Conservation (phyloP, 2,888 invertebrate species). For the Carterocephalus palaemon region DNA sequence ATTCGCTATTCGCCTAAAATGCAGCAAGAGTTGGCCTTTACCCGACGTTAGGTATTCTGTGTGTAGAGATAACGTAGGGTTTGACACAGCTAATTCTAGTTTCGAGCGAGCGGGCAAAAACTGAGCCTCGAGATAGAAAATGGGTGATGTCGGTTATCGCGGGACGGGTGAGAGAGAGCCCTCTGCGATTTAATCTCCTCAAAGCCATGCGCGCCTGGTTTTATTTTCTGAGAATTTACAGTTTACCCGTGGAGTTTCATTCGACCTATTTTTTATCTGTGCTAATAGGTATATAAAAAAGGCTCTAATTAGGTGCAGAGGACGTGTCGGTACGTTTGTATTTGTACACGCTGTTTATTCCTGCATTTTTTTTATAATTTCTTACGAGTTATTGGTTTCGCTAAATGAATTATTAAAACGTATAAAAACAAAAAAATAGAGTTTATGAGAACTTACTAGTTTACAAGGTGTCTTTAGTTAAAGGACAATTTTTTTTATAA, state of each 20-base stretch:
- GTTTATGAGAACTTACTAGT: too few relatives aligned
- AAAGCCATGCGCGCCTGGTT: constrained; percentile 49
- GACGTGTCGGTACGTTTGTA: constrained; percentile 22
- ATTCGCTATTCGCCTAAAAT: constrained; percentile 10
- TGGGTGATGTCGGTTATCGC: constrained; percentile 46
- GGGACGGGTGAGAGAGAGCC: constrained; percentile 53
- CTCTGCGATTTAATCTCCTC: constrained; percentile 60
- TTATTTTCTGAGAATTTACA: constrained; percentile 40
- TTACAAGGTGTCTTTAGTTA: too few relatives aligned
- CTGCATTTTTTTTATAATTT: constrained; percentile 10
- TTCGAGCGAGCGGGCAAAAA: constrained; percentile 32
- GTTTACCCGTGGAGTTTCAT: constrained; percentile 29
- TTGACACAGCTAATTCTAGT: constrained; percentile 25
- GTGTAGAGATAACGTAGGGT: constrained; percentile 19
- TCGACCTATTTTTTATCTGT: constrained; percentile 31
- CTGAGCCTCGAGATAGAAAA: constrained; percentile 44
- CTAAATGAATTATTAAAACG: too few relatives aligned
- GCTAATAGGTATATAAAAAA: constrained; percentile 30
- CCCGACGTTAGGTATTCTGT: constrained; percentile 21
- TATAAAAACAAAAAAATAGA: too few relatives aligned
- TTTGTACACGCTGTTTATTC: constrained; percentile 11
- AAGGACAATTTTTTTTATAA: too few relatives aligned
- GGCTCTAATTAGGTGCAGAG: constrained; percentile 24
- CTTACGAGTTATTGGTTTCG: constrained; percentile 19
- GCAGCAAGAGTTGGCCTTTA: constrained; percentile 8